A percentile compares a stretch with the other conserved stretches of the same genome.
These are phyloP conservation scores for Myotis vivesi DNA, from an alignment of 2,797 vertebrate genomes.

Conservation along the genomic window DNA sequence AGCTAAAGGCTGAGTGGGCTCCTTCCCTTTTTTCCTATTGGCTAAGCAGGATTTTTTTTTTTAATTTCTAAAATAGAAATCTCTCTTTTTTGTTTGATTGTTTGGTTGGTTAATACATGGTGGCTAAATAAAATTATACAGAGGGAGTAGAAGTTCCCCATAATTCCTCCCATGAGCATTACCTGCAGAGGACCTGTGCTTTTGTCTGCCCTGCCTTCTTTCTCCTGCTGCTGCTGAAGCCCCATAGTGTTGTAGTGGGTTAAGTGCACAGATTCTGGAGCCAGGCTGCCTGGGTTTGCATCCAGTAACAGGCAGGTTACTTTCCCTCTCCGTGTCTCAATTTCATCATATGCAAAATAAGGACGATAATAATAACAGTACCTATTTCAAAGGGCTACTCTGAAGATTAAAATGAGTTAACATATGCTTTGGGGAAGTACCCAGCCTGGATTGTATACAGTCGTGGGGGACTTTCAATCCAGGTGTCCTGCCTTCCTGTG, in stretches of 20 bases:
- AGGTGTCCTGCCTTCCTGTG: not conserved
- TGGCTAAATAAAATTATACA: not conserved
- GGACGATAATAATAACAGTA: not conserved
- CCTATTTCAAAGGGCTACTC: not conserved
- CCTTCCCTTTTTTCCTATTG: constrained; percentile 31
- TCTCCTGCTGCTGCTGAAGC: not conserved
- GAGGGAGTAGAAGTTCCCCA: not conserved
- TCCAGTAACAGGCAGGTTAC: not conserved
- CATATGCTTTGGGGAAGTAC: not conserved
- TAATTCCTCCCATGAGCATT: not conserved
- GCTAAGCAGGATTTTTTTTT: not conserved
- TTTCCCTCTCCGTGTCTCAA: not conserved
- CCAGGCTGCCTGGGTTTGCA: not conserved
- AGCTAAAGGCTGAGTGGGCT: not conserved
- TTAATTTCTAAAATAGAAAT: constrained; percentile 10
- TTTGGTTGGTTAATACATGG: not conserved
- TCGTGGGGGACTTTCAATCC: not conserved
- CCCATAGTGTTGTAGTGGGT: no score
- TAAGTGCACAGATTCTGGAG: not conserved
- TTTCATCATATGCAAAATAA: constrained; percentile 33
- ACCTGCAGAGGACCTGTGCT: not conserved
- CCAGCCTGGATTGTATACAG: not conserved
- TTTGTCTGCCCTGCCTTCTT: not conserved
- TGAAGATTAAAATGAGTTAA: not conserved
- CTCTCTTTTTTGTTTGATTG: not conserved